A percentile compares a stretch with the other conserved stretches of the same genome.
These are phyloP conservation scores for Thermophis baileyi DNA, from an alignment of 2,113 vertebrate genomes.

Conservation along the genomic window DNA sequence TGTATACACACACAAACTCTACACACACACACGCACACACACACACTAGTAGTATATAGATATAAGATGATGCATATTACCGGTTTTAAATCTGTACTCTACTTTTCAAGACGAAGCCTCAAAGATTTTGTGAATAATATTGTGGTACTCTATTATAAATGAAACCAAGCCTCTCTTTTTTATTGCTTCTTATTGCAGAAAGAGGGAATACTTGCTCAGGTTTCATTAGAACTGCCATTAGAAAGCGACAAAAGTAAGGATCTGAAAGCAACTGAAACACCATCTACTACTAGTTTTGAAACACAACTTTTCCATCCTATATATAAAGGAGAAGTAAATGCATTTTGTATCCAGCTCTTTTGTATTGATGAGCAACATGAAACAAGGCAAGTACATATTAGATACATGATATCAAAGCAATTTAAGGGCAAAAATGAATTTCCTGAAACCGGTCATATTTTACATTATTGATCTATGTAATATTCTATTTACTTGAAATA, in stretches of 20 bases:
- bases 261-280: slow-evolving; percentile 9
- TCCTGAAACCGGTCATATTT: not conserved
- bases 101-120: not conserved
- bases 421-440: not conserved
- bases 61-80: not conserved
- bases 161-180: not conserved
- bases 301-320: slow-evolving; percentile 40
- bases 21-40: too few relatives aligned
- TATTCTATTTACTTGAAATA: not conserved
- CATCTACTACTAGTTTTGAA: not conserved
- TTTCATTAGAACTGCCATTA: not conserved
- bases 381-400: slow-evolving; percentile 69
- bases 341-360: slow-evolving; percentile 81
- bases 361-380: slow-evolving; percentile 78
- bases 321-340: slow-evolving; percentile 55
- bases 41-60: not conserved
- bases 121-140: not conserved
- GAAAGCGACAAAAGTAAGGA: not conserved
- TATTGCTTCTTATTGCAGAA: slow-evolving; percentile 51
- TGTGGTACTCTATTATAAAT: not conserved
- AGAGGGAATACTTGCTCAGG: accelerated
- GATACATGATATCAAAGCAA: not conserved
- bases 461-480: not conserved
- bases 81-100: not conserved
- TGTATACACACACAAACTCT: too few relatives aligned